Evolutionary conservation across 2,888 invertebrate genomes (phyloP).

Genomic region (Ornithoptera priamus): DNA sequence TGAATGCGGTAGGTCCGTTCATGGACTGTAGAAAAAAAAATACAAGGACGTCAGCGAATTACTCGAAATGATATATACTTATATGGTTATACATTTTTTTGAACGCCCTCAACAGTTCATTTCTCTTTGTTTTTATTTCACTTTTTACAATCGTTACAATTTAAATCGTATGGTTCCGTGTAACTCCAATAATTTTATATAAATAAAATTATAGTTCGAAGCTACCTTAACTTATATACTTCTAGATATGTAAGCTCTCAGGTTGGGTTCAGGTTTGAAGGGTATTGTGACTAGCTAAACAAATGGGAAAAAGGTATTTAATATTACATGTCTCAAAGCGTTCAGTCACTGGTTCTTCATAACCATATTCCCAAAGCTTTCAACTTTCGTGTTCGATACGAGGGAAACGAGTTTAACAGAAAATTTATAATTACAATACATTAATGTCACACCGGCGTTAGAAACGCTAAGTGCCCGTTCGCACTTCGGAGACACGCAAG

Average conservation of each 20-base stretch:
- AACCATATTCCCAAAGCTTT: background rate
- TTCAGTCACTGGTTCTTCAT: background rate
- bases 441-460: slow-evolving; percentile 22
- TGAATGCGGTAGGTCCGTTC: slow-evolving; percentile 21
- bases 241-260: too few relatives aligned
- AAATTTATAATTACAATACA: slow-evolving; percentile 29
- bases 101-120: slow-evolving; percentile 1
- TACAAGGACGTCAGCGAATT: slow-evolving; percentile 12
- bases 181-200: background rate
- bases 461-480: slow-evolving; percentile 24
- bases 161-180: background rate
- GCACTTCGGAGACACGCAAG: slow-evolving; percentile 23
- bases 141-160: background rate
- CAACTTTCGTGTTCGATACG: slow-evolving; percentile 4
- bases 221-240: too few relatives aligned
- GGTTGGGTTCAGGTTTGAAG: too few relatives aligned
- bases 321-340: background rate
- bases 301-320: too few relatives aligned
- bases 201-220: background rate
- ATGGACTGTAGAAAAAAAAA: slow-evolving; percentile 1
- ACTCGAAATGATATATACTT: slow-evolving; percentile 9
- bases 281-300: too few relatives aligned
- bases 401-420: slow-evolving; percentile 17
- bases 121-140: background rate
- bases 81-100: slow-evolving; percentile 11